Conservation (phyloP, 2,113 vertebrate species). For the Origma solitaria region DNA sequence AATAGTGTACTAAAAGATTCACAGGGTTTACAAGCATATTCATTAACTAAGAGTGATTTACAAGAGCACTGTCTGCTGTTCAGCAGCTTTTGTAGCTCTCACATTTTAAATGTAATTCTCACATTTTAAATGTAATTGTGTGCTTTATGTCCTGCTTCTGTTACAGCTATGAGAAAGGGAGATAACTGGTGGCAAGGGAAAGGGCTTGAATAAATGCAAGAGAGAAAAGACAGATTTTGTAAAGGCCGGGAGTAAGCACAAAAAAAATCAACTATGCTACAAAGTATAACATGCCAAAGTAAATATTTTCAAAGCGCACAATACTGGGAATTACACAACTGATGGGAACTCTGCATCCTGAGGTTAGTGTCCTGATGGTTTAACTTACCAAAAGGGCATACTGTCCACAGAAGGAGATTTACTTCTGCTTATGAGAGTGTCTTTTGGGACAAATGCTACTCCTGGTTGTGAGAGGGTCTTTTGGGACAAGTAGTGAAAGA, state of each 20-base stretch:
- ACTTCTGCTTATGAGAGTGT: not conserved
- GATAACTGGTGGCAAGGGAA: not conserved
- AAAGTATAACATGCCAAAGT: constrained; percentile 29
- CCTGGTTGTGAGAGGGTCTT: not conserved
- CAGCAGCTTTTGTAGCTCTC: not conserved
- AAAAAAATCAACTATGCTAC: not conserved
- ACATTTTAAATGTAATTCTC: not conserved
- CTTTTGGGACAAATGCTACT: not conserved
- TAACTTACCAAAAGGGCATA: not conserved
- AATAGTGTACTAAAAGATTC: not conserved
- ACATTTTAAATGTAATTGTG: not conserved
- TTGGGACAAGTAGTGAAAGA: not conserved
- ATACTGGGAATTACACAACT: constrained; percentile 17
- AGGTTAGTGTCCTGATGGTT: constrained; percentile 20
- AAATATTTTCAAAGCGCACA: constrained; percentile 43
- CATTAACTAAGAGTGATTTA: not conserved
- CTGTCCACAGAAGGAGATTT: not conserved
- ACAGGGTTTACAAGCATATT: not conserved
- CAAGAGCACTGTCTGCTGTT: not conserved
- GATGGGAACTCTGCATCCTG: constrained; percentile 29
- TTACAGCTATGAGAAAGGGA: constrained; percentile 1
- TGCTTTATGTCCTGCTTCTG: constrained; percentile 3
- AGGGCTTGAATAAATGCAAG: not conserved
- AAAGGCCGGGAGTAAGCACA: not conserved
- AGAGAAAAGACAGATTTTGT: constrained; percentile 24